These are phyloP conservation scores for Onychorhynchus coronatus DNA, from an alignment of 2,113 vertebrate genomes.

Conservation along the genomic window DNA sequence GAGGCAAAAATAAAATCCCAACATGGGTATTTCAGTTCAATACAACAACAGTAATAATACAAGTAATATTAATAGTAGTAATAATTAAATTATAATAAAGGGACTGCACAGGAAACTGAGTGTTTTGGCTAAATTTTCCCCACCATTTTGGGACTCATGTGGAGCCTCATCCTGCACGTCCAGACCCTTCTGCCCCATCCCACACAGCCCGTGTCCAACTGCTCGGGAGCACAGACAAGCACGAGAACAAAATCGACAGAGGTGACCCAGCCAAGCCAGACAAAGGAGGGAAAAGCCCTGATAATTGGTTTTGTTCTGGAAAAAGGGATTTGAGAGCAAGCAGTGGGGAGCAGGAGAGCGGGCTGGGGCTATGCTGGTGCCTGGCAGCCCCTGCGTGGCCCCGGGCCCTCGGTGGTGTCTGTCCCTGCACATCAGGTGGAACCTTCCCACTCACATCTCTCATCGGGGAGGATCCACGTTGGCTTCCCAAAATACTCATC, in stretches of 20 bases:
- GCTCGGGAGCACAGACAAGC: neutral
- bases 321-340: neutral
- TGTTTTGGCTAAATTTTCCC: neutral
- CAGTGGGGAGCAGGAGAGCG: neutral
- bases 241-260: neutral
- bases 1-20: neutral
- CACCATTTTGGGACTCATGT: neutral
- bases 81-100: neutral
- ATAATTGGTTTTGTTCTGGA: neutral
- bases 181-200: neutral
- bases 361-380: neutral
- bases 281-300: neutral
- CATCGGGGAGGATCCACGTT: neutral
- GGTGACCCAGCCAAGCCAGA: neutral
- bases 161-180: neutral
- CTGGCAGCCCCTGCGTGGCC: neutral
- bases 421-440: neutral
- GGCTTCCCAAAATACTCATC: neutral
- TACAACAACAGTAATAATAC: neutral
- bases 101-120: neutral
- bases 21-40: neutral
- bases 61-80: neutral
- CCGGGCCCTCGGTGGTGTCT: accelerated
- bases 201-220: neutral
- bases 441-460: neutral